Percentiles rank a stretch among this genome's conserved stretches.
Evolutionary conservation across 1,140 invertebrate species (phyloP).

Genomic region (Octopus bimaculoides): DNA sequence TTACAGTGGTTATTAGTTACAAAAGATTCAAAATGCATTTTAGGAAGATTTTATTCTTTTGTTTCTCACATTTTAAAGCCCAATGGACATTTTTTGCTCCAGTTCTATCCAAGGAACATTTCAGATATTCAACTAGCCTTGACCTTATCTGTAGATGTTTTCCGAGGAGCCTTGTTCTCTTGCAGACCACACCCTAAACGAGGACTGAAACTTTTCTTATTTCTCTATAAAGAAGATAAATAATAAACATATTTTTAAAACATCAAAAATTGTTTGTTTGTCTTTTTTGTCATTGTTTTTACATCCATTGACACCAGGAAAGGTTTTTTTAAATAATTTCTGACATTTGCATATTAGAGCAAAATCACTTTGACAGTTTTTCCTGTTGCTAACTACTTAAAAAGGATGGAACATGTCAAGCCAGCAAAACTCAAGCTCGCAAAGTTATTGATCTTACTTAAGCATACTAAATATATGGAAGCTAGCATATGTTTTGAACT

Average conservation of each 20-base stretch:
- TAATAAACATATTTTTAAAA: not conserved
- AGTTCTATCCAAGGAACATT: conserved; percentile 26
- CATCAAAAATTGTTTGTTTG: not conserved
- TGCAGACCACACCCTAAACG: conserved; percentile 26
- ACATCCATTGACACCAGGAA: not conserved
- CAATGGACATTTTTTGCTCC: conserved; percentile 19
- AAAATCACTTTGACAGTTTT: not conserved
- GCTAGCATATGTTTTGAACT: too few relatives aligned
- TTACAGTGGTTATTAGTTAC: conserved; percentile 28
- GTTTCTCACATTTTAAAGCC: conserved; percentile 17
- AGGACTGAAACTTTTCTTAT: conserved; percentile 29
- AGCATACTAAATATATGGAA: too few relatives aligned
- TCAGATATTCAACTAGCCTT: conserved; percentile 18
- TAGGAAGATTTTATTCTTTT: conserved; percentile 21
- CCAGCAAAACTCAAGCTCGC: not conserved
- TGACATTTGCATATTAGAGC: not conserved
- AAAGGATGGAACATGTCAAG: not conserved
- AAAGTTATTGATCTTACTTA: too few relatives aligned
- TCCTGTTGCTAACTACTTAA: too few relatives aligned
- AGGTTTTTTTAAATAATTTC: not conserved
- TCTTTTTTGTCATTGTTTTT: not conserved
- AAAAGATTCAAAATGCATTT: not conserved
- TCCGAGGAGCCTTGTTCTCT: conserved; percentile 23
- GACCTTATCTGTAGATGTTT: conserved; percentile 15
- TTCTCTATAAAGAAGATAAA: conserved; percentile 17